Conservation (phyloP, 2,888 invertebrate genomes). For the Eumacrocentrus americanus region DNA sequence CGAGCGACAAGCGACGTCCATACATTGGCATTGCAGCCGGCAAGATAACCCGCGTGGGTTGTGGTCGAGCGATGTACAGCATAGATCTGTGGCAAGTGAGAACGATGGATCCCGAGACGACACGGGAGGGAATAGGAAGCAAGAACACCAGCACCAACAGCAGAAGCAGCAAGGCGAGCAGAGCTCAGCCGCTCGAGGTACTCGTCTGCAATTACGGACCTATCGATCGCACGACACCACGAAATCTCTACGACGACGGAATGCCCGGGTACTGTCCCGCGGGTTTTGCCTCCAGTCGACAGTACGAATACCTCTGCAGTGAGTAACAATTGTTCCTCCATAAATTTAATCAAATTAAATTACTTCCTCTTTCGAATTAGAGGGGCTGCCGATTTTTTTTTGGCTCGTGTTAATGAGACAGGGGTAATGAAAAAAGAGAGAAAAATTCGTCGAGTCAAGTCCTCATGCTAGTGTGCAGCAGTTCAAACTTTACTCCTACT, state of each 20-base stretch:
- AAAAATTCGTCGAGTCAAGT: slow-evolving; percentile 1
- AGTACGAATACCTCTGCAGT: slow-evolving; percentile 44
- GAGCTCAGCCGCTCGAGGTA: slow-evolving; percentile 44
- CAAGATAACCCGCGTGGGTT: slow-evolving; percentile 47
- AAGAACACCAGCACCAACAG: slow-evolving; percentile 15
- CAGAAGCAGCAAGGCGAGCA: slow-evolving; percentile 9
- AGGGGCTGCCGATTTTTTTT: neutral
- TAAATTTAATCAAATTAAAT: neutral
- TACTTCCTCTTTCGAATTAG: neutral
- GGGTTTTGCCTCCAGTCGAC: slow-evolving; percentile 41
- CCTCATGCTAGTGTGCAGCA: neutral
- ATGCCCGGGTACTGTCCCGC: slow-evolving; percentile 43
- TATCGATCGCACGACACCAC: slow-evolving; percentile 47
- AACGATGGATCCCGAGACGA: slow-evolving; percentile 8
- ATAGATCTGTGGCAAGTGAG: slow-evolving; percentile 28
- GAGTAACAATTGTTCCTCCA: slow-evolving; percentile 29
- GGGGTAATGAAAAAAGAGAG: neutral
- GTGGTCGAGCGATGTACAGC: slow-evolving; percentile 48
- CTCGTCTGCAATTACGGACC: slow-evolving; percentile 58
- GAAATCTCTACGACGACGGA: slow-evolving; percentile 48
- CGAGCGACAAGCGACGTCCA: slow-evolving; percentile 38
- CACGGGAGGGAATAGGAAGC: slow-evolving; percentile 17
- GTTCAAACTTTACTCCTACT: neutral
- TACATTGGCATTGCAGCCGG: slow-evolving; percentile 46
- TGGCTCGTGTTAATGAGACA: neutral